Base-by-base conservation (phyloP, 2,113 vertebrate genomes). In the Oxyura jamaicensis region DNA sequence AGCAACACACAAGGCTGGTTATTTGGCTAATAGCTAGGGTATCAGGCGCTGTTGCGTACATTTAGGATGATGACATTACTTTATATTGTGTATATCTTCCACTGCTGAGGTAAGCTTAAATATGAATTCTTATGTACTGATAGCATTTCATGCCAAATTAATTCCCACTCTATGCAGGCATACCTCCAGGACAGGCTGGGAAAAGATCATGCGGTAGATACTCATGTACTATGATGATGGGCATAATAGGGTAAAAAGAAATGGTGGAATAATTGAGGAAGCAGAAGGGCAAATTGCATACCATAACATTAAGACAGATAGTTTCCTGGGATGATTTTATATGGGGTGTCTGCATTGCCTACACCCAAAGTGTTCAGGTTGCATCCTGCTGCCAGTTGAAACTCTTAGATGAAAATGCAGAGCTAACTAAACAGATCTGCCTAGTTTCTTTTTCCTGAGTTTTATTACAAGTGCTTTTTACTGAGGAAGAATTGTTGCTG, bases 61-160 rank as follows among this genome's bases (percentile, higher is more conserved):
- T 31, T 48, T 62, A 83, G 21, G 36, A 35, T 74, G 63, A 81
- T 44, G 83, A 17, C 15, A 31, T 11, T n/a, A 5, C 53, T 86
- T 79, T 28, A 42, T 48, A 60, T 76, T 52, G 8, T 28, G 16
- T 56, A 3, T 63, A 65, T 52, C 39, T 84, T 84, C 56, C 18
- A 72, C n/a, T 42, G 80, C 58, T 92, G 77, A 90, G 46, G 80
- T 81, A 88, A 94, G 74, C 41, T 68, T 3, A 11, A 75, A 66
- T 44, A 48, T 73, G 76, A 84, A 78, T 82, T 92, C 74, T 44
- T 93, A 62, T 80, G 79, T 77, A 90, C 26, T 82, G 77, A 60
- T 92, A 93, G 86, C 77, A 84, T 86, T 95, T 94, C 73, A 92
- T 5, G 50, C 73, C 29, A 78, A 90, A 94, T 92, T 90, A 88